Evolutionary conservation across 2,797 vertebrate genomes (phyloP), one percentile per base, ranked within the genome.

Genomic region (Chelon labrosus): DNA sequence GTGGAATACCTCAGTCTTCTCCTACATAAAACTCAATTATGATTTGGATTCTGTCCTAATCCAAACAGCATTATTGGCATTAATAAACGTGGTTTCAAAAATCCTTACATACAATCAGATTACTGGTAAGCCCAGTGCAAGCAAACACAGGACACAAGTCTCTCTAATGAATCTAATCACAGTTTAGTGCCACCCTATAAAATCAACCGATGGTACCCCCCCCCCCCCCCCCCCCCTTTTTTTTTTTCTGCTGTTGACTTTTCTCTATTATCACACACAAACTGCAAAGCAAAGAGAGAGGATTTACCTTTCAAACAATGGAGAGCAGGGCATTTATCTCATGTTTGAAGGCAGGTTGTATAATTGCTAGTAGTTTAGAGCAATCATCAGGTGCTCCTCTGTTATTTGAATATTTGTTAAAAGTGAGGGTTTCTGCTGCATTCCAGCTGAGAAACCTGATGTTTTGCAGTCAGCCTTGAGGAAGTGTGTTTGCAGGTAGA

Each of bases 21-120:
- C 54, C 47, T 61, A 10, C 11, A 65, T 44, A 19, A 49, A 41
- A 47, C 37, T 31, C 55, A 65, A 56, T 37, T 44, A 83, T 71
- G 37, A 82, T 82, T 82, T 83, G 73, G 79, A 81, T 82, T 83
- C n/a, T 54, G 74, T 85, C 67, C 73, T 85, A 85, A 90, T 89
- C 82, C 85, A 61, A 70, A 80, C 75, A 77, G 75, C 54, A 62
- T 86, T 85, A 86, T 83, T 85, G 65, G 75, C 82, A 77, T 88
- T 88, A 81, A 85, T 89, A 76, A 90, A 82, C 59, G 6, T 71
- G 76, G 82, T 70, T 82, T 46, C 44, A 64, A 84, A 47, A 89
- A 88, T 73, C 78, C 68, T 50, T 25, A 61, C 17, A 2, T 73
- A 70, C 83, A 87, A 90, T 88, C 82, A 72, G 81, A 69, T 89